These are phyloP conservation scores for Cariama cristata DNA, from an alignment of 2,113 vertebrate genomes.

Conservation along the genomic window DNA sequence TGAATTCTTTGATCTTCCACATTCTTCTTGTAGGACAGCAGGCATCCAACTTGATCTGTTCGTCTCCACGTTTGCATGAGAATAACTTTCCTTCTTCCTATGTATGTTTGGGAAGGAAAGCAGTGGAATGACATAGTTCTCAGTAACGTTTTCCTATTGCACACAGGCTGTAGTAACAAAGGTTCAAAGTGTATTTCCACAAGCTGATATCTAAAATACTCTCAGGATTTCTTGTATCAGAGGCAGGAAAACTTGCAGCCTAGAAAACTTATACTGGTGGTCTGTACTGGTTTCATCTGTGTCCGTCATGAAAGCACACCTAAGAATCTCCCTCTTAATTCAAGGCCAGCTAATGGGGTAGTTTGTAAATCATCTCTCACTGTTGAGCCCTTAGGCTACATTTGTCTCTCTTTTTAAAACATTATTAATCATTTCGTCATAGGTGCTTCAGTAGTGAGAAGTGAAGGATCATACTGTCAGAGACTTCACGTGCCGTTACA, in stretches of 20 bases:
- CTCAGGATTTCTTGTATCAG: neutral
- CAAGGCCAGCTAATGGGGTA: neutral
- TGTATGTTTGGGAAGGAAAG: neutral
- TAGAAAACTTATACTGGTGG: neutral
- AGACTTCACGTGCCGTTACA: neutral
- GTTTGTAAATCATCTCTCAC: neutral
- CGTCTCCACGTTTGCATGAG: neutral
- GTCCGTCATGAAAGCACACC: neutral
- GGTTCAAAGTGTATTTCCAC: neutral
- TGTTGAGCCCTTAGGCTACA: neutral
- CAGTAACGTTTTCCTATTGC: neutral
- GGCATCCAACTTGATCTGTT: neutral
- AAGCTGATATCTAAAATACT: neutral
- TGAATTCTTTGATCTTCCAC: slow-evolving; percentile 34
- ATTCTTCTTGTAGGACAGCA: neutral
- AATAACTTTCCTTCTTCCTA: neutral
- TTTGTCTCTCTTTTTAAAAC: neutral
- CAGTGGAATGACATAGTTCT: neutral
- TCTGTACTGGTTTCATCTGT: neutral
- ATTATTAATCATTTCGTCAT: neutral
- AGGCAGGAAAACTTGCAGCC: neutral
- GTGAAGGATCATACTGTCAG: neutral
- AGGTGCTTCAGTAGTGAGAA: neutral
- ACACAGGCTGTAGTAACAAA: neutral
- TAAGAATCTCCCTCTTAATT: neutral